phyloP scores from a whole-genome alignment of 2,113 vertebrate species.

The Nothoprocta perdicaria region DNA sequence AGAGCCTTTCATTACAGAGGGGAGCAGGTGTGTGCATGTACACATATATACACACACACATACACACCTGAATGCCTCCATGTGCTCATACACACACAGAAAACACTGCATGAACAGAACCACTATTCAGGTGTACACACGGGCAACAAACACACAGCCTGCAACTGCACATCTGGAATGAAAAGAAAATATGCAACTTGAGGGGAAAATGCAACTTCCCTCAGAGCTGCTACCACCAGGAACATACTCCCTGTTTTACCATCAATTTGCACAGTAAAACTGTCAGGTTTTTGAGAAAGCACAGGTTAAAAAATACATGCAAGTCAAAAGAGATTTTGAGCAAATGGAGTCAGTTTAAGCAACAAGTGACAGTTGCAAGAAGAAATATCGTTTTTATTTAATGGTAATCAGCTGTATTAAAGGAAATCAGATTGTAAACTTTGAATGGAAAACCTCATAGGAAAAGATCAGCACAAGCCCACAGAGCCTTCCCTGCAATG shows the following conservation, averaged over 20 bases:
- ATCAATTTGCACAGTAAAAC: background rate
- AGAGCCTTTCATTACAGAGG: background rate
- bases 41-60: background rate
- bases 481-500: background rate
- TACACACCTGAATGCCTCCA: background rate
- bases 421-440: background rate
- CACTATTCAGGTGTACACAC: background rate
- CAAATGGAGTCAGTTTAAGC: background rate
- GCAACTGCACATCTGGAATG: background rate
- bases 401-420: background rate
- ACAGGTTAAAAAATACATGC: background rate
- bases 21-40: background rate
- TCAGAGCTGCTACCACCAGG: background rate
- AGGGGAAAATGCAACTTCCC: constrained; percentile 2
- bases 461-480: background rate
- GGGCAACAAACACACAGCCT: background rate
- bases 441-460: background rate
- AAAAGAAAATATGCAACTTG: background rate
- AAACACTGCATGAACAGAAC: background rate
- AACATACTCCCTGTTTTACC: background rate
- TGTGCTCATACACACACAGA: background rate
- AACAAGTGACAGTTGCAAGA: background rate
- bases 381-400: background rate
- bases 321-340: background rate
- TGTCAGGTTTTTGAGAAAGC: background rate